phyloP scores from a whole-genome alignment of 2,797 vertebrate species.

The Pipistrellus pipistrellus region DNA sequence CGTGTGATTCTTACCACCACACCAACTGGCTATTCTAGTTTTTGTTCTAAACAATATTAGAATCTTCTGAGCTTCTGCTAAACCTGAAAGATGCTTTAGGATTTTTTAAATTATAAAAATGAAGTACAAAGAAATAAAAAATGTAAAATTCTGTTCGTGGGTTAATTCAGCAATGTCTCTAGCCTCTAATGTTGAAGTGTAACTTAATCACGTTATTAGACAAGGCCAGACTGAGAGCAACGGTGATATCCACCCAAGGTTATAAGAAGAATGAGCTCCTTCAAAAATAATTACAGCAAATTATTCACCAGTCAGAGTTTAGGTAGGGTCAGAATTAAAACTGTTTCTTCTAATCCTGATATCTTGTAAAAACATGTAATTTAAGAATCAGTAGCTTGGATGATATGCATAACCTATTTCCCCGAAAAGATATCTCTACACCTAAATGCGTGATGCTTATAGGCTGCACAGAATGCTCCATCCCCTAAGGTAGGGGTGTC shows the following conservation, averaged over 20 bases:
- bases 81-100: not conserved
- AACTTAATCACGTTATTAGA: not conserved
- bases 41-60: not conserved
- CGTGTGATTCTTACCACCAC: not conserved
- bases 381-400: not conserved
- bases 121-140: not conserved
- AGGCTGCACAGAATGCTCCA: not conserved
- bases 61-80: not conserved
- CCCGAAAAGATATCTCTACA: not conserved
- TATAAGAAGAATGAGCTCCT: not conserved
- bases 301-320: not conserved
- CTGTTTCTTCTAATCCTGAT: not conserved
- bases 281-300: slow-evolving; percentile 26
- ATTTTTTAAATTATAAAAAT: not conserved
- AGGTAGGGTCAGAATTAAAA: not conserved
- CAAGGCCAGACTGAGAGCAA: not conserved
- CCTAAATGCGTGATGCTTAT: not conserved
- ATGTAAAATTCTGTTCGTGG: not conserved
- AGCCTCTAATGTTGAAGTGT: not conserved
- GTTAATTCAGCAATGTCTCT: not conserved
- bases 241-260: not conserved
- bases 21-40: not conserved
- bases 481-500: no score
- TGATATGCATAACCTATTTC: not conserved
- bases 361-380: slow-evolving; percentile 44